Conservation (phyloP, 1,140 invertebrate genomes). For the Coelopa frigida region DNA sequence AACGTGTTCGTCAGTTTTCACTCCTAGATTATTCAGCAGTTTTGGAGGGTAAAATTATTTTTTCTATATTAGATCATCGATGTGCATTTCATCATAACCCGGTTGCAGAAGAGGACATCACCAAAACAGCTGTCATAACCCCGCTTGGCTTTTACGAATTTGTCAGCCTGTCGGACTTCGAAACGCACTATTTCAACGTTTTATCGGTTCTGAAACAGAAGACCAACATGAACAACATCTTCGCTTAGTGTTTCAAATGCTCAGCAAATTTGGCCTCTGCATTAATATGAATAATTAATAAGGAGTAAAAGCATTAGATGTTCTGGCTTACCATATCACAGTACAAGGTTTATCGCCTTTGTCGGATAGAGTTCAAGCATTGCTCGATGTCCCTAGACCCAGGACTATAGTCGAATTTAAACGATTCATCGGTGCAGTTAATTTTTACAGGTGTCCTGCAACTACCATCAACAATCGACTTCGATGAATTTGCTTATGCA, state of each 20-base stretch:
- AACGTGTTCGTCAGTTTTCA: neutral
- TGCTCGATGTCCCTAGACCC: neutral
- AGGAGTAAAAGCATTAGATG: neutral
- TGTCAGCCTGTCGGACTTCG: slow-evolving; percentile 43
- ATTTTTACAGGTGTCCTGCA: too few relatives aligned
- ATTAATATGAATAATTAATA: neutral
- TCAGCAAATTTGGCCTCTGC: slow-evolving; percentile 17
- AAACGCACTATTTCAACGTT: slow-evolving; percentile 49
- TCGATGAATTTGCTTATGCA: too few relatives aligned
- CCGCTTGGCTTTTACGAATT: slow-evolving; percentile 38
- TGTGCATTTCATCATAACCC: slow-evolving; percentile 48
- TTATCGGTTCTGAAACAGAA: slow-evolving; percentile 32
- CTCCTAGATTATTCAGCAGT: slow-evolving; percentile 30
- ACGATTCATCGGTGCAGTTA: slow-evolving; percentile 2
- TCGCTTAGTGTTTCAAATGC: slow-evolving; percentile 17
- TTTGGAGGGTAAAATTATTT: slow-evolving; percentile 39
- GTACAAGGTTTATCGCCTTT: neutral
- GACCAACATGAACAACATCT: slow-evolving; percentile 30
- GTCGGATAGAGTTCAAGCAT: neutral
- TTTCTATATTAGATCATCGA: slow-evolving; percentile 46
- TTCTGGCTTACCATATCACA: slow-evolving; percentile 4
- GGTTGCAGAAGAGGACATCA: slow-evolving; percentile 26
- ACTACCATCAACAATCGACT: neutral
- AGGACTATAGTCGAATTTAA: slow-evolving; percentile 4
- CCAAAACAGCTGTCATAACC: slow-evolving; percentile 41